phyloP scores from a whole-genome alignment of 2,888 invertebrate genomes.

The Papilio protenor region DNA sequence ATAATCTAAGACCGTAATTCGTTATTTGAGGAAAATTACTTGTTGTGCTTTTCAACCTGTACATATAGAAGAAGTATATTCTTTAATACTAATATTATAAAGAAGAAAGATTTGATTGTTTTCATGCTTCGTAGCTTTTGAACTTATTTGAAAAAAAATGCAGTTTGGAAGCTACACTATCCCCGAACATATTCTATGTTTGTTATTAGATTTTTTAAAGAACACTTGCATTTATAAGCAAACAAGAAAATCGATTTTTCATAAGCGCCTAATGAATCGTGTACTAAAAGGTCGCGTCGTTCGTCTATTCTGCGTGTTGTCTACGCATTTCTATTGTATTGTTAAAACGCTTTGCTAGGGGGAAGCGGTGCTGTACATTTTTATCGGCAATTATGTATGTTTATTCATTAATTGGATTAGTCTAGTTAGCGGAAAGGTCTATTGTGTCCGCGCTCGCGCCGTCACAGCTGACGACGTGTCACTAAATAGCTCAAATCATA shows the following conservation, averaged over 20 bases:
- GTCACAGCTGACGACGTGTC: not conserved
- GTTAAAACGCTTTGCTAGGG: not conserved
- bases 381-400: conserved; percentile 37
- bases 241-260: too few relatives aligned
- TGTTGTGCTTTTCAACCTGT: not conserved
- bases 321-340: conserved; percentile 4
- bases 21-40: not conserved
- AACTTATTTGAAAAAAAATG: too few relatives aligned
- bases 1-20: not conserved
- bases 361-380: conserved; percentile 3
- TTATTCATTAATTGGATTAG: conserved; percentile 37
- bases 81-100: too few relatives aligned
- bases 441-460: conserved; percentile 20
- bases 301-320: not conserved
- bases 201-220: too few relatives aligned
- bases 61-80: too few relatives aligned
- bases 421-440: conserved; percentile 31
- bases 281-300: not conserved
- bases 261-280: not conserved
- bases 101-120: too few relatives aligned
- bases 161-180: too few relatives aligned
- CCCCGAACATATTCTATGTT: too few relatives aligned
- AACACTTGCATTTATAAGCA: too few relatives aligned
- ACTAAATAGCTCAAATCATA: not conserved
- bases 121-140: too few relatives aligned